Evolutionary conservation across 2,797 vertebrate species (phyloP).

Genomic region (Varecia variegata): DNA sequence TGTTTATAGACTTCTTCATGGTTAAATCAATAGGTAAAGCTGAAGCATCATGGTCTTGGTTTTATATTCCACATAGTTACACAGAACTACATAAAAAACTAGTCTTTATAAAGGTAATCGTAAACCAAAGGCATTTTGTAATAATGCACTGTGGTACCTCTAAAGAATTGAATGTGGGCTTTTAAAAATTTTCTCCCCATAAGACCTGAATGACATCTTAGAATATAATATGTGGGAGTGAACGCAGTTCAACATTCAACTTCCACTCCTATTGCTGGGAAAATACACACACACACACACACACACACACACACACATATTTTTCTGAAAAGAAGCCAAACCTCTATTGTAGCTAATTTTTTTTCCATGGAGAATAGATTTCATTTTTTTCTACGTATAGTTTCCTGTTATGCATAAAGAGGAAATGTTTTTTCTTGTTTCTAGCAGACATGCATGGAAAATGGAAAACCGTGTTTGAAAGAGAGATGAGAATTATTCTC

Average conservation of each 20-base stretch:
- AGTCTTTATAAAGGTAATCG: conserved; percentile 8
- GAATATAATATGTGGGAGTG: conserved; percentile 10
- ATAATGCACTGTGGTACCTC: not conserved
- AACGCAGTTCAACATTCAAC: not conserved
- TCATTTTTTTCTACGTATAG: conserved; percentile 74
- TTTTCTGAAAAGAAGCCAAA: conserved; percentile 69
- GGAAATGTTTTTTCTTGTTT: conserved; percentile 81
- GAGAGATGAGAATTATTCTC: not conserved
- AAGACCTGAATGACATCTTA: conserved; percentile 23
- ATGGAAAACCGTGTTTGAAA: not conserved
- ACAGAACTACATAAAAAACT: conserved; percentile 23
- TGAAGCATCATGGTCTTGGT: not conserved
- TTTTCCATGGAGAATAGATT: conserved; percentile 73
- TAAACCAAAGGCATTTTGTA: conserved; percentile 28
- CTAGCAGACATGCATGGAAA: conserved; percentile 61
- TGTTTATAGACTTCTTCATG: not conserved
- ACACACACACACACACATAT: not conserved
- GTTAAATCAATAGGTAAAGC: not conserved
- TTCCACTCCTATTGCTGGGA: not conserved
- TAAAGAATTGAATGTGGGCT: not conserved
- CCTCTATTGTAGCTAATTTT: conserved; percentile 50
- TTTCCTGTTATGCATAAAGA: conserved; percentile 72
- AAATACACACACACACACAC: not conserved
- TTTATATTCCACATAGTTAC: not conserved
- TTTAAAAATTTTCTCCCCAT: not conserved